Conservation (phyloP, 2,113 vertebrate genomes). For the Cryptomyrus ogoouensis region DNA sequence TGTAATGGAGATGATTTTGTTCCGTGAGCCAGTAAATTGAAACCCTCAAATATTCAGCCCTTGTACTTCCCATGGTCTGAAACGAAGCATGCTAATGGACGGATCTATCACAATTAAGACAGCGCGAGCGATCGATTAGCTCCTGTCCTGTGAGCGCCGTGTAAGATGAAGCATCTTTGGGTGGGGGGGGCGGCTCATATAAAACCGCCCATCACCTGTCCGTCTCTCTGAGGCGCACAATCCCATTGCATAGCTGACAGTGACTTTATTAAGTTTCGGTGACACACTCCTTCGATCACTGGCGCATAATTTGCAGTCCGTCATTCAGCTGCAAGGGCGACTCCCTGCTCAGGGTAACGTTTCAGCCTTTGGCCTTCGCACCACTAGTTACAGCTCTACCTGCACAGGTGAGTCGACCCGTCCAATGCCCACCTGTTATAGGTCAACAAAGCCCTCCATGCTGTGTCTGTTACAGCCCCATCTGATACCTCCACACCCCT, state of each 20-base stretch:
- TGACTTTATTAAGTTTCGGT: not conserved
- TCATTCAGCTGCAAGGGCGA: not conserved
- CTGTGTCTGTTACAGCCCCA: not conserved
- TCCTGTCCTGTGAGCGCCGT: not conserved
- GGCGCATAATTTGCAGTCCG: not conserved
- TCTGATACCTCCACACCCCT: not conserved
- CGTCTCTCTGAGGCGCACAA: not conserved
- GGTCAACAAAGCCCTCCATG: not conserved
- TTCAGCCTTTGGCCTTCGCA: not conserved
- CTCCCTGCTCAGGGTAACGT: not conserved
- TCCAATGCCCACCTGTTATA: not conserved
- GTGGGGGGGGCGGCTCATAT: not conserved
- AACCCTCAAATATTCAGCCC: not conserved
- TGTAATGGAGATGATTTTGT: constrained; percentile 16
- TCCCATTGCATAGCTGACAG: not conserved
- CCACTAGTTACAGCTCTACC: not conserved
- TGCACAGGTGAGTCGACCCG: not conserved
- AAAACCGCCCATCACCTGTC: not conserved
- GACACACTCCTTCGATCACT: not conserved
- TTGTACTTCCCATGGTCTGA: constrained; percentile 6
- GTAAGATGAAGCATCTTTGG: not conserved
- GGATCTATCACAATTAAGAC: constrained; percentile 19
- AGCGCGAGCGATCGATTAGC: not conserved
- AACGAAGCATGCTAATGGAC: constrained; percentile 16
- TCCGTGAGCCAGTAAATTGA: constrained; percentile 18